Evolutionary conservation across 2,888 invertebrate species (phyloP).

Genomic region (Bibio marci): DNA sequence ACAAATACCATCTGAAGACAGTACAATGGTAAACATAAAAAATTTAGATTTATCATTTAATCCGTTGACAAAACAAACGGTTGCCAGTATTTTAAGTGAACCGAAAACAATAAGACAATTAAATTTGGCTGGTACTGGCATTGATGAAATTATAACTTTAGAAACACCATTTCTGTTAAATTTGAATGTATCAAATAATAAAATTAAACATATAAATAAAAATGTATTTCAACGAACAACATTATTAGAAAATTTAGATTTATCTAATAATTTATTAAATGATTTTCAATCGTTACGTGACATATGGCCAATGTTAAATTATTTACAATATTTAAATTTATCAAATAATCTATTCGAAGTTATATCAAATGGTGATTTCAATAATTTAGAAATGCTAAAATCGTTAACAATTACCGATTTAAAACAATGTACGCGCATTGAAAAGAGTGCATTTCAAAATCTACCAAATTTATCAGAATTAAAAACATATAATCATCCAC

Average conservation of each 20-base stretch:
- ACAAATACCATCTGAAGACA: slow-evolving; percentile 68
- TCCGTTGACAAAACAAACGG: slow-evolving; percentile 56
- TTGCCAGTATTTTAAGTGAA: slow-evolving; percentile 62
- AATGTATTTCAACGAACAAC: slow-evolving; percentile 63
- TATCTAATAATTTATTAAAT: slow-evolving; percentile 51
- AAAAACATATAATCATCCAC: slow-evolving; percentile 57
- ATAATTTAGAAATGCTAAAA: slow-evolving; percentile 46
- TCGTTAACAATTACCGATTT: slow-evolving; percentile 49
- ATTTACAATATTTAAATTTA: slow-evolving; percentile 56
- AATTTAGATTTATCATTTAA: slow-evolving; percentile 72
- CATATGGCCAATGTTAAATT: slow-evolving; percentile 51
- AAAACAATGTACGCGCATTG: slow-evolving; percentile 53
- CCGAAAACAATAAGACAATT: slow-evolving; percentile 73
- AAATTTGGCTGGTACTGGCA: slow-evolving; percentile 66
- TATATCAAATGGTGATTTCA: slow-evolving; percentile 61
- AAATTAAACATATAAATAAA: slow-evolving; percentile 44
- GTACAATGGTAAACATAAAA: slow-evolving; percentile 75
- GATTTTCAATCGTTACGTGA: slow-evolving; percentile 43
- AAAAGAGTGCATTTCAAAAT: slow-evolving; percentile 61
- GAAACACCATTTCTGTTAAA: slow-evolving; percentile 72
- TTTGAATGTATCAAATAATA: slow-evolving; percentile 63
- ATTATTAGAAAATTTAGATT: slow-evolving; percentile 55
- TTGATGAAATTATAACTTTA: slow-evolving; percentile 44
- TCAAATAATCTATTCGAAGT: slow-evolving; percentile 68
- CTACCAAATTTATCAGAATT: slow-evolving; percentile 52